Base-by-base conservation (phyloP, 2,113 vertebrate genomes). In the Malurus melanocephalus region DNA sequence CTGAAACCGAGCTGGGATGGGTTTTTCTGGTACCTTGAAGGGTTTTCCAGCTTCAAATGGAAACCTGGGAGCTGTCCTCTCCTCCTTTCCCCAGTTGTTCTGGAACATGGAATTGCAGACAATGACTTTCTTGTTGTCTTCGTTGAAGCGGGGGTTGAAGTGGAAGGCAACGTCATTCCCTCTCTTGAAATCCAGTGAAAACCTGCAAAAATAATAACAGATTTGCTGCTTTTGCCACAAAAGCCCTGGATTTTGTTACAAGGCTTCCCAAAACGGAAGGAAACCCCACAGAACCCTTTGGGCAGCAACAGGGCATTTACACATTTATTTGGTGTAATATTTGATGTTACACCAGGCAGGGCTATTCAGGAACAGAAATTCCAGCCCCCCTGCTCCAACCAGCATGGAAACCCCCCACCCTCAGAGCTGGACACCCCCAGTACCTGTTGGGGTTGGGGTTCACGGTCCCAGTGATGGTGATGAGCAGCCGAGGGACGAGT, bases 91-190 rank as follows among this genome's bases (percentile, higher is more conserved):
- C 97, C 97, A 98, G 57, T 0, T 26, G 2, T 94, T 79, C 8
- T 80, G 68, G 57, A 90, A 43, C 87, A 52, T 95, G 0, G 97
- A 89, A 61, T 98, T 98, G 46, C 97, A 97, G 62, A 98, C 97
- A 0, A 97, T 96, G 75, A 97, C 96, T 87, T 62, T 88, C 30
- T 7, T 93, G 59, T 80, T 18, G n/a, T 92, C 59, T 17, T 97
- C 97, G 0, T 91, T 96, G 93, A 98, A 97, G 53, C 97, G 97
- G 3, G 97, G 97, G 13, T 98, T 98, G 18, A 97, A 97, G 92
- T 98, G 97, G 92, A 98, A 97, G 80, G 95, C 97, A 3, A 97
- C 19, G 0, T 98, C 96, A 5, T 93, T n/a, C 40, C 96, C 96
- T 43, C 15, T 95, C 93, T 93, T 96, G 94, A 97, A 97, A 95